phyloP scores from a whole-genome alignment of 2,113 vertebrate species.

The Cavia aperea region DNA sequence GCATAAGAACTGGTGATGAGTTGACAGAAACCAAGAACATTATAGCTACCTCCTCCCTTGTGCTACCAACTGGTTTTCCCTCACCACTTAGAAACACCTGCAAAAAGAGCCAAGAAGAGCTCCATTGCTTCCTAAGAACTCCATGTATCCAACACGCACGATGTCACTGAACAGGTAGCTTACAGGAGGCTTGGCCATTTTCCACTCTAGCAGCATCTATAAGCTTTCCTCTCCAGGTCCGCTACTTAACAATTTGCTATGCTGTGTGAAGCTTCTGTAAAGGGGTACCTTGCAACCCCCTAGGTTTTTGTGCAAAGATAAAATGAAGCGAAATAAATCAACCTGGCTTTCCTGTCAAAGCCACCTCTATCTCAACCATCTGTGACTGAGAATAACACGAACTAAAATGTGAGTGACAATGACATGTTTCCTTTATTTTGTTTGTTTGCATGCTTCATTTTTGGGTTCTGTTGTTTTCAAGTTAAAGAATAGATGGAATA shows the following conservation, averaged over 20 bases:
- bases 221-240: neutral
- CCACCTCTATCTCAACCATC: constrained; percentile 34
- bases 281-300: neutral
- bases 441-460: neutral
- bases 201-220: neutral
- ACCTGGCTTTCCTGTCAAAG: neutral
- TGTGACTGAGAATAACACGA: constrained; percentile 7
- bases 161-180: neutral
- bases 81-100: neutral
- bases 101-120: neutral
- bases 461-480: neutral
- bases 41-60: neutral
- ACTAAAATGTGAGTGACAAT: neutral
- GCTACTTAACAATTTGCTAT: neutral
- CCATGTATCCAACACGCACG: neutral
- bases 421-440: neutral
- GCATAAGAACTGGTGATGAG: neutral
- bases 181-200: neutral
- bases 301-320: constrained; percentile 22
- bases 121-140: neutral
- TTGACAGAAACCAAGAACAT: neutral
- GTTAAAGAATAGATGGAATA: neutral
- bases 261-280: neutral
- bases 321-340: constrained; percentile 27
- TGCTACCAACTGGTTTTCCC: no score